phyloP scores from a whole-genome alignment of 1,140 invertebrate species.

The Diabrotica virgifera region DNA sequence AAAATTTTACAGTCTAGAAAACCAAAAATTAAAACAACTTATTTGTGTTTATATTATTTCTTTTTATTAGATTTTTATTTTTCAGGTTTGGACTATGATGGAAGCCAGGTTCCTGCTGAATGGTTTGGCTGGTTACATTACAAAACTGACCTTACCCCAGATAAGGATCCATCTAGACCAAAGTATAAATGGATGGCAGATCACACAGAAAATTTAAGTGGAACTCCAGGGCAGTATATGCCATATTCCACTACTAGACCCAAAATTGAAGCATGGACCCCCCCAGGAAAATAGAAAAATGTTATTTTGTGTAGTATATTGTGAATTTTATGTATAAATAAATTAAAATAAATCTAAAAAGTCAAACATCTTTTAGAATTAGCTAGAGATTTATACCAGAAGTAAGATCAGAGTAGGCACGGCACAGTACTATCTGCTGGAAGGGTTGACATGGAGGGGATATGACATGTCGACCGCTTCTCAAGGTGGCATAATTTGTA shows the following conservation, averaged over 20 bases:
- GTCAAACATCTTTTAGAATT: too few relatives aligned
- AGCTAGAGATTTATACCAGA: too few relatives aligned
- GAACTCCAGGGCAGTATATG: conserved; percentile 75
- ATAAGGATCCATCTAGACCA: conserved; percentile 66
- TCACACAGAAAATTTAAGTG: conserved; percentile 80
- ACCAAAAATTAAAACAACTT: too few relatives aligned
- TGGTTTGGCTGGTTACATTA: conserved; percentile 89
- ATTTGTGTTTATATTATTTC: too few relatives aligned
- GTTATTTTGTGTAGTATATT: not conserved
- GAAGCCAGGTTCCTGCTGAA: conserved; percentile 85
- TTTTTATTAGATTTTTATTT: not conserved
- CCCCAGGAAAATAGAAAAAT: conserved; percentile 44
- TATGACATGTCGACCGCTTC: too few relatives aligned
- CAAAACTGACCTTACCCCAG: conserved; percentile 75
- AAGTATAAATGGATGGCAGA: conserved; percentile 84
- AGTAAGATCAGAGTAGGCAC: too few relatives aligned
- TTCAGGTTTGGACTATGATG: conserved; percentile 84
- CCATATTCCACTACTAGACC: conserved; percentile 84
- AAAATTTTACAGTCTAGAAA: not conserved
- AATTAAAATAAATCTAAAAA: too few relatives aligned
- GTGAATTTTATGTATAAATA: too few relatives aligned
- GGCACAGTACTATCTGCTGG: too few relatives aligned
- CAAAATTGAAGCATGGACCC: conserved; percentile 85
- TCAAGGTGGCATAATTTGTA: too few relatives aligned
- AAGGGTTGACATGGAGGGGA: too few relatives aligned